Conservation (phyloP, 2,888 invertebrate genomes). For the Tetragnatha montana region DNA sequence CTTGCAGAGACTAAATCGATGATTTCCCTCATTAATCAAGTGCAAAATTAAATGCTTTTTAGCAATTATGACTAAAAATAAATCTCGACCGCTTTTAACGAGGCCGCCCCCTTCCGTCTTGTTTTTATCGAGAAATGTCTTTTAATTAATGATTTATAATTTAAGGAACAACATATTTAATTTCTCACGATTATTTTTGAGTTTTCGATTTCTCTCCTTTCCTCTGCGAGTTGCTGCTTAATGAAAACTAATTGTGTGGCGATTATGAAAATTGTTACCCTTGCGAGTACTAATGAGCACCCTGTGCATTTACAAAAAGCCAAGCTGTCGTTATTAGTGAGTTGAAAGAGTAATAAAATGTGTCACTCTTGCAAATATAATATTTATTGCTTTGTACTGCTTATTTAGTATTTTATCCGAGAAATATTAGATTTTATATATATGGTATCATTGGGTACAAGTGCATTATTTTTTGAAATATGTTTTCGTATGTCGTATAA, state of each 20-base stretch:
- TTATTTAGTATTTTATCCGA: no score
- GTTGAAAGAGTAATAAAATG: no score
- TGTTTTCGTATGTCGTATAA: no score
- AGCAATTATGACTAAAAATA: constrained; percentile 60
- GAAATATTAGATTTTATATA: no score
- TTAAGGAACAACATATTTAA: constrained; percentile 60
- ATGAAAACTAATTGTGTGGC: constrained; percentile 1
- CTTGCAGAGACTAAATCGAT: constrained; percentile 56
- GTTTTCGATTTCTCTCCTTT: constrained; percentile 12
- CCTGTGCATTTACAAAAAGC: no score
- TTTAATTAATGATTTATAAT: constrained; percentile 68
- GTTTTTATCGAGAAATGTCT: constrained; percentile 41
- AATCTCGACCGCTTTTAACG: constrained; percentile 37
- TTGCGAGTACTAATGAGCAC: no score
- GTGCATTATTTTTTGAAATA: no score
- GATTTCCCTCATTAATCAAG: constrained; percentile 64
- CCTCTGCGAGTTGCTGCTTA: constrained; percentile 9
- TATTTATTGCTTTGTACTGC: no score
- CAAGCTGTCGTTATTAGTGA: no score
- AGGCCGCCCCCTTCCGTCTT: background rate
- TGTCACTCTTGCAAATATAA: no score
- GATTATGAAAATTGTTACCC: background rate
- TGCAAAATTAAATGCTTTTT: constrained; percentile 58
- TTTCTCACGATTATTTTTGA: constrained; percentile 43
- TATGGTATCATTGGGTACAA: no score